Base-by-base conservation (phyloP, 2,797 vertebrate genomes). In the Syndactyla subalaris region DNA sequence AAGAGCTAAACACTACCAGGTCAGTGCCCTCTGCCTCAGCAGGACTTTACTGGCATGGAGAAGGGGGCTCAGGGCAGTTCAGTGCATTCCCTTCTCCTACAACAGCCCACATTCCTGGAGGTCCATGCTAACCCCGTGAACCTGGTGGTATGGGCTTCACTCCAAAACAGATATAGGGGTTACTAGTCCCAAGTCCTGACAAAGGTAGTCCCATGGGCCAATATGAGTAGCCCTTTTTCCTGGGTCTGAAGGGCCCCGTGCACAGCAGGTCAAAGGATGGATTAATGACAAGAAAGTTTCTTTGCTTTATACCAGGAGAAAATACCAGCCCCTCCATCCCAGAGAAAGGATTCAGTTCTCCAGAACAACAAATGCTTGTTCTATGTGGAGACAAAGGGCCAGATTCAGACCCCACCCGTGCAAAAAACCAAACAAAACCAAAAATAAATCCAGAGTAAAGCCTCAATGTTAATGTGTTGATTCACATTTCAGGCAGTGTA, bases 51-150 rank as follows among this genome's bases (percentile, higher is more conserved):
- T 58, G 7, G 21, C 3, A 3, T 1, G 23, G 19, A 61, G 36
- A 48, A 61, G 10, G 57, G 36, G 76, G 51, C 26, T 85, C 63
- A 34, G 32, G 68, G 38, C 41, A 41, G 22, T 7, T 81, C 80
- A 9, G 30, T 4, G 36, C 4, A 2, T 27, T 72, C 46, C 45
- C 46, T 52, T 71, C n/a, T 12, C 36, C 72, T n/a, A 1, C 36
- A 4, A 0, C 0, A 39, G 10, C 49, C 6, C 7, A 0, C 1
- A 0, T 7, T 68, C 63, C 73, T 36, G 61, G 57, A 43, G 34
- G 6, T 21, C 14, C 0, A 0, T 29, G 36, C 39, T 80, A 43
- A 21, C 23, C 19, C 29, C 6, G 0, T 2, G 24, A 26, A 19
- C 55, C 21, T 24, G 32, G 16, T 57, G 70, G 34, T 23, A 11